Base-by-base conservation (phyloP, 2,113 vertebrate species). In the Suricata suricatta region DNA sequence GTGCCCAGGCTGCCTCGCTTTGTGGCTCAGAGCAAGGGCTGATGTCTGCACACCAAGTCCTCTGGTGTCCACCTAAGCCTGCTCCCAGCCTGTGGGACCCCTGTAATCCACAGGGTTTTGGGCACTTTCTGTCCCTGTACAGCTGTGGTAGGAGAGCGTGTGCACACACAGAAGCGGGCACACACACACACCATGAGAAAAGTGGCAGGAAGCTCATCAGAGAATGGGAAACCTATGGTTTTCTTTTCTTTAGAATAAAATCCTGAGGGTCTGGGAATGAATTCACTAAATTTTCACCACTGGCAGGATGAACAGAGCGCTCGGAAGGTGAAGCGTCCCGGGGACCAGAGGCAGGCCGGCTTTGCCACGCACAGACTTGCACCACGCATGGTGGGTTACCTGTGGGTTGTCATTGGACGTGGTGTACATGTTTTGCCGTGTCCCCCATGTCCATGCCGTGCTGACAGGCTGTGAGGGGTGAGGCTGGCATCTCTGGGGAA, bases 181-280 rank as follows among this genome's bases (percentile, higher is more conserved):
- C 47, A 54, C 33, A 47, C 64, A 38, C 64, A 38, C 60, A 57
- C 21, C 14, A 1, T 8, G 29, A 83, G 19, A 23, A 77, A 76
- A 76, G 41, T 2, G 29, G 54, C 50, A 83, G 63, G 47, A 11
- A 60, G 17, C 66, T 95, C 68, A 1, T 54, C 44, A 47, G 52
- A 38, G 47, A 83, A 95, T 1, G 1, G 11, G 47, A 88, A 90
- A 81, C 14, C 10, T 50, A 0, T 47, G 44, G 13, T 74, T 91
- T 76, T 81, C 21, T 84, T 72, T 97, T 47, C 87, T 90, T 69
- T 63, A 76, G 92, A 50, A 82, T 91, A 88, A 93, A 72, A 50
- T 35, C 23, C 85, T 15, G 31, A 60, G 72, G 50, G 41, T 71
- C 35, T 31, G 12, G 38, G 54, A 47, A 44, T 44, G 52, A 71